phyloP scores from a whole-genome alignment of 2,888 invertebrate genomes.

The Galerucella calmariensis region DNA sequence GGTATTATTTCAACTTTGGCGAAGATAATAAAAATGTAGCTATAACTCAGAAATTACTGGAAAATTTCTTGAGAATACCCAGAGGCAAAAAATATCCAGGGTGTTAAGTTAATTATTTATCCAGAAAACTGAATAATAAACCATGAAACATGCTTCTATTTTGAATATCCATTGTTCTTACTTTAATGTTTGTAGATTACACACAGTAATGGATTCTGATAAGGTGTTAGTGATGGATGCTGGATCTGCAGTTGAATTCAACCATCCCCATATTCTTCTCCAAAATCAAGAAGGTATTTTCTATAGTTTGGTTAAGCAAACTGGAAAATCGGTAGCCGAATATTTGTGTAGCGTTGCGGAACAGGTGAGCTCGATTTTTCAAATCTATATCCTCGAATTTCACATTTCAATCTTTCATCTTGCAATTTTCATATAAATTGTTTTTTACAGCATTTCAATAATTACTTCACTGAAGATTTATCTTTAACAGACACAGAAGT shows the following conservation, averaged over 20 bases:
- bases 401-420: not conserved
- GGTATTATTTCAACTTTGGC: not conserved
- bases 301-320: constrained; percentile 72
- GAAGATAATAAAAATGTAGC: not conserved
- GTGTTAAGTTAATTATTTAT: too few relatives aligned
- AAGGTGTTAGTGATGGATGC: constrained; percentile 73
- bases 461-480: not conserved
- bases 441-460: constrained; percentile 17
- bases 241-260: constrained; percentile 76
- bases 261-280: constrained; percentile 73
- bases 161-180: too few relatives aligned
- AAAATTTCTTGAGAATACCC: too few relatives aligned
- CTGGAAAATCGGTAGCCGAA: constrained; percentile 65
- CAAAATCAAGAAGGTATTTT: constrained; percentile 68
- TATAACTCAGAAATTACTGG: too few relatives aligned
- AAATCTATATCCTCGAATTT: not conserved
- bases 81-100: too few relatives aligned
- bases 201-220: constrained; percentile 89
- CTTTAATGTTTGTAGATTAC: constrained; percentile 66
- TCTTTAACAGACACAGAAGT: not conserved
- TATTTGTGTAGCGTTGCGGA: constrained; percentile 54
- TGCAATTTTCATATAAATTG: not conserved
- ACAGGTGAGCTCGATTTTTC: constrained; percentile 45
- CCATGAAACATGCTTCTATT: too few relatives aligned
- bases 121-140: not conserved